A percentile compares a stretch with the other conserved stretches of the same genome.
These are phyloP conservation scores for Mythimna impura DNA, from an alignment of 2,888 invertebrate species.

Conservation along the genomic window DNA sequence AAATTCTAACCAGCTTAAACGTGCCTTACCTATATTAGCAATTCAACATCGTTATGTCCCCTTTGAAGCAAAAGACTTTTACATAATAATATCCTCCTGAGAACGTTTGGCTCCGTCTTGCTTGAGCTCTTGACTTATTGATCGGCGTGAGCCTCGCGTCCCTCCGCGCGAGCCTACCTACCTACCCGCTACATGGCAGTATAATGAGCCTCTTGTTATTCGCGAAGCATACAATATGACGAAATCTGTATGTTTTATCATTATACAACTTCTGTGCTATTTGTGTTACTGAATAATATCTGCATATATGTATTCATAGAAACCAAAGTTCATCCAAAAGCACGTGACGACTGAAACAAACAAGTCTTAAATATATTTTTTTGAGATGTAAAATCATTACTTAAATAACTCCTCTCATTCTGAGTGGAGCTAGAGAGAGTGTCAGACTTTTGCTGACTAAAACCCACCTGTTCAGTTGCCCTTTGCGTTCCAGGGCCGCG, in stretches of 20 bases:
- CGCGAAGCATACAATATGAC: neutral
- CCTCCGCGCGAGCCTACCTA: slow-evolving; percentile 29
- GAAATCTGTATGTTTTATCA: neutral
- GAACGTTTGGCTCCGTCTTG: slow-evolving; percentile 32
- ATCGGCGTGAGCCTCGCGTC: slow-evolving; percentile 48
- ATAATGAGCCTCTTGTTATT: slow-evolving; percentile 43
- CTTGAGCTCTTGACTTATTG: slow-evolving; percentile 60
- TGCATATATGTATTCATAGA: no score
- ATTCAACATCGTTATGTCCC: neutral
- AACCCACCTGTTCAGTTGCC: no score
- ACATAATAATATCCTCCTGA: slow-evolving; percentile 1
- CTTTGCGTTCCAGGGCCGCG: no score
- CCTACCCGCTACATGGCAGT: neutral
- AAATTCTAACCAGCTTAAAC: neutral
- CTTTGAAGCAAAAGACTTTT: neutral
- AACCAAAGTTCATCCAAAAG: no score
- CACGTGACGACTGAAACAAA: no score
- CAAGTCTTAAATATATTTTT: no score
- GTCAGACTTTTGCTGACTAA: no score
- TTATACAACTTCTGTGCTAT: neutral
- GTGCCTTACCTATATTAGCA: neutral
- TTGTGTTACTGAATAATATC: neutral
- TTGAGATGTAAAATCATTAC: no score
- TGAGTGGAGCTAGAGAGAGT: no score
- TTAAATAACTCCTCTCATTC: no score